Evolutionary conservation across 2,888 invertebrate species (phyloP), one percentile per base, ranked within the genome.

Genomic region (Drosophila dives): DNA sequence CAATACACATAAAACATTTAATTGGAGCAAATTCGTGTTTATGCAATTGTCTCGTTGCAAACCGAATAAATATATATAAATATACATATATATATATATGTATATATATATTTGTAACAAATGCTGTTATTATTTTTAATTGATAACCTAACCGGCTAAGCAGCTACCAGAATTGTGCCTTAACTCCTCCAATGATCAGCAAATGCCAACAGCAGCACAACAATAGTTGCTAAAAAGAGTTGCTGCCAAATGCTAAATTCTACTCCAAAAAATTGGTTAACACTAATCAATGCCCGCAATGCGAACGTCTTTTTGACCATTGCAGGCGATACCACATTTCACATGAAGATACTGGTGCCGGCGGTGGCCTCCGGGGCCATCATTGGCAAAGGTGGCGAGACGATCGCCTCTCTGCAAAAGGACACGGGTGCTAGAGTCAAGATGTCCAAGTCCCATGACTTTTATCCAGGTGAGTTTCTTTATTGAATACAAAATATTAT

Each of bases 361-460:
- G 97, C 98, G 80, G 97, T 97, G 94, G 99, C 99, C 87, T 99
- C 99, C 66, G 99, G 99, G 82, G 99, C 99, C 93, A 99, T 99
- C 93, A 99, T 99, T 94, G 99, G 99, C 91, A 99, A 99, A 94
- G 99, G 99, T 53, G 99, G 99, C 84, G 99, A 99, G 94, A 98
- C 99, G 69, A 99, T 99, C 94, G 98, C 99, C 90, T 98, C 98
- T 93, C 94, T 99, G 91, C 99, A 99, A 94, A 98, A 98, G 94
- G 99, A 99, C 93, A 97, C 98, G 62, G 98, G 98, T 88, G 99
- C 99, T 89, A 95, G 98, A 91, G 98, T 99, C 88, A 99, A 99
- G 95, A 99, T 99, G 99, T 99, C 99, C 91, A 99, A 99, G 94
- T 98, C 98, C 63, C 98, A 98, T 92, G 99, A 99, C 93, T 99